Percentiles rank a stretch among this genome's conserved stretches.
Evolutionary conservation across 2,888 invertebrate species (phyloP).

Genomic region (Oxyteleia sp.): DNA sequence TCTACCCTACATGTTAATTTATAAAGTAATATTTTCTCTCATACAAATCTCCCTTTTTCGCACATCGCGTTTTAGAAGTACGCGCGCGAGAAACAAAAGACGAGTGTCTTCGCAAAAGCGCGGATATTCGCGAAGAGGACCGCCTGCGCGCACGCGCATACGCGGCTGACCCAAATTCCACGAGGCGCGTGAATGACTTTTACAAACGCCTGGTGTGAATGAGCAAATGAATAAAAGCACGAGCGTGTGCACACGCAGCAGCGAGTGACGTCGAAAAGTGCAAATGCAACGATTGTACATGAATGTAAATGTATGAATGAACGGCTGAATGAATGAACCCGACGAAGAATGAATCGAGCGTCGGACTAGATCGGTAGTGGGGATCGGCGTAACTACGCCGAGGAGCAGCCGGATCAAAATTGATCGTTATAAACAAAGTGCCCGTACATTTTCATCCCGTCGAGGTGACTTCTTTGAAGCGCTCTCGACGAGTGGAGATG

Average conservation of each 20-base stretch:
- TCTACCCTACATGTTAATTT: too few species aligned
- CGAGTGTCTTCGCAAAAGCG: constrained; percentile 36
- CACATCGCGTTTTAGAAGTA: constrained; percentile 14
- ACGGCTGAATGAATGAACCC: constrained; percentile 72
- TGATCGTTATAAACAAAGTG: constrained; percentile 26
- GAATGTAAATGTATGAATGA: constrained; percentile 77
- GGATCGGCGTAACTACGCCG: constrained; percentile 46
- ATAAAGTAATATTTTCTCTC: too few species aligned
- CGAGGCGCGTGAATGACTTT: constrained; percentile 78
- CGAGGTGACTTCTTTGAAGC: constrained; percentile 34
- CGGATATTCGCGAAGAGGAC: constrained; percentile 47
- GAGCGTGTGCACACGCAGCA: constrained; percentile 51
- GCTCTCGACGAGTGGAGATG: neutral
- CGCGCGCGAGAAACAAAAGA: constrained; percentile 26
- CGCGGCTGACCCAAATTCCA: constrained; percentile 79
- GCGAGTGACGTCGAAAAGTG: constrained; percentile 69
- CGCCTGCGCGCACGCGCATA: constrained; percentile 58
- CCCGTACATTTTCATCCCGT: constrained; percentile 26
- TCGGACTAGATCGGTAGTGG: constrained; percentile 61
- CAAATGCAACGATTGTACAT: constrained; percentile 74
- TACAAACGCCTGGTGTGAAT: constrained; percentile 73
- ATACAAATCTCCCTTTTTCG: constrained; percentile 38
- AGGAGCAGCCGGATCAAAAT: constrained; percentile 46
- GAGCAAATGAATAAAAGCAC: constrained; percentile 69
- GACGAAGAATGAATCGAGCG: constrained; percentile 64